Conservation (phyloP, 1,140 invertebrate species). For the Hermetia illucens region DNA sequence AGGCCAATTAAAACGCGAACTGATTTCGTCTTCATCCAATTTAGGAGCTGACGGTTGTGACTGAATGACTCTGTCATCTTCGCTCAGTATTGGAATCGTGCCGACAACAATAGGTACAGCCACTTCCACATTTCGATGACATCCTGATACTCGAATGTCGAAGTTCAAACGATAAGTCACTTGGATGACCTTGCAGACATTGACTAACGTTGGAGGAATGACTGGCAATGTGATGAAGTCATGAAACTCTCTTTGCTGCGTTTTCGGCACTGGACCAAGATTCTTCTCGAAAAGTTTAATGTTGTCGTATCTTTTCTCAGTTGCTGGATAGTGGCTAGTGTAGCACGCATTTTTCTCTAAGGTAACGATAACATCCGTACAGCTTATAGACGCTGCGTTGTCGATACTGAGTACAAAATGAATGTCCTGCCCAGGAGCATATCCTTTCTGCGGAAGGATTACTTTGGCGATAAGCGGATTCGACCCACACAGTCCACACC, state of each 20-base stretch:
- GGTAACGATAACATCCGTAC: slow-evolving; percentile 26
- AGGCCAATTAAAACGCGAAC: background rate
- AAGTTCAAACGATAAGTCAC: slow-evolving; percentile 47
- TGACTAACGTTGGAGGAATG: slow-evolving; percentile 47
- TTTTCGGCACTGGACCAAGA: slow-evolving; percentile 34
- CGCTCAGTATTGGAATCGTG: slow-evolving; percentile 25
- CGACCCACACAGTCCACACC: background rate
- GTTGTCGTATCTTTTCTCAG: slow-evolving; percentile 35
- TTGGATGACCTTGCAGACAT: slow-evolving; percentile 48
- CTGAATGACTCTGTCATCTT: background rate
- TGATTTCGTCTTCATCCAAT: background rate
- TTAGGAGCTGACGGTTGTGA: background rate
- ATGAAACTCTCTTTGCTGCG: background rate
- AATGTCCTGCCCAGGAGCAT: slow-evolving; percentile 1
- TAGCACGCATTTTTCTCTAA: slow-evolving; percentile 24
- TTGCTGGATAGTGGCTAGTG: slow-evolving; percentile 30
- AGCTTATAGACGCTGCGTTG: no score
- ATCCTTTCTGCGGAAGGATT: background rate
- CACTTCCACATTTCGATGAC: slow-evolving; percentile 29
- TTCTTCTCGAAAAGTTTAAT: slow-evolving; percentile 32
- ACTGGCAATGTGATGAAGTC: slow-evolving; percentile 38
- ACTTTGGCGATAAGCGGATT: background rate
- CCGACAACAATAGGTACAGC: slow-evolving; percentile 33
- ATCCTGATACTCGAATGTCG: slow-evolving; percentile 13
- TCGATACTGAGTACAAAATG: no score